Evolutionary conservation across 2,797 vertebrate genomes (phyloP).

Genomic region (Knipowitschia caucasica): DNA sequence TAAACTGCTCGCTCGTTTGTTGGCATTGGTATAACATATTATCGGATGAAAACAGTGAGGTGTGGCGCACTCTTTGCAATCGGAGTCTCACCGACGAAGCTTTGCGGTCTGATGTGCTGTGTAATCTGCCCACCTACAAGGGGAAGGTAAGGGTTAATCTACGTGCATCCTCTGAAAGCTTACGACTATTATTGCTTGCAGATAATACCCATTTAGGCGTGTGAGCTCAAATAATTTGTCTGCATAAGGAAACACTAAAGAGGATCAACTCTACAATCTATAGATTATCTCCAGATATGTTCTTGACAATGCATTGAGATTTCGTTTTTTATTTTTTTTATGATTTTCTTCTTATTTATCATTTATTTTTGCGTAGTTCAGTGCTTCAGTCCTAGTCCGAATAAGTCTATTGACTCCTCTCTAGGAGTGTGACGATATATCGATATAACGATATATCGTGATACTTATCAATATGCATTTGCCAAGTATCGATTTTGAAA

Average conservation of each 20-base stretch:
- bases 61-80: constrained; percentile 91
- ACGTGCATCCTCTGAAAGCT: background rate
- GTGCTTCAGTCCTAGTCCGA: no score
- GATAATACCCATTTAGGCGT: background rate
- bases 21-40: constrained; percentile 92
- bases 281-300: background rate
- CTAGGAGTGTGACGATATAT: no score
- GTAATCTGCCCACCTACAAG: constrained; percentile 91
- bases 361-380: no score
- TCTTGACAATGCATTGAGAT: no score
- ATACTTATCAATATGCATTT: no score
- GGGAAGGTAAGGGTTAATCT: constrained; percentile 77
- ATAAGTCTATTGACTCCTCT: no score
- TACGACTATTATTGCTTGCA: background rate
- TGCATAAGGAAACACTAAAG: background rate
- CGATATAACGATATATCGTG: no score
- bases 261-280: background rate
- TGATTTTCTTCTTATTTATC: no score
- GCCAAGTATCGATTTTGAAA: no score
- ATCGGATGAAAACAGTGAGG: constrained; percentile 96
- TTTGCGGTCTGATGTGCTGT: constrained; percentile 92
- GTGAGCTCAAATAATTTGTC: background rate
- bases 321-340: no score
- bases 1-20: constrained; percentile 87
- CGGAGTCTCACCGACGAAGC: constrained; percentile 89